Conservation (phyloP, 2,113 vertebrate species). For the Isurus oxyrinchus region DNA sequence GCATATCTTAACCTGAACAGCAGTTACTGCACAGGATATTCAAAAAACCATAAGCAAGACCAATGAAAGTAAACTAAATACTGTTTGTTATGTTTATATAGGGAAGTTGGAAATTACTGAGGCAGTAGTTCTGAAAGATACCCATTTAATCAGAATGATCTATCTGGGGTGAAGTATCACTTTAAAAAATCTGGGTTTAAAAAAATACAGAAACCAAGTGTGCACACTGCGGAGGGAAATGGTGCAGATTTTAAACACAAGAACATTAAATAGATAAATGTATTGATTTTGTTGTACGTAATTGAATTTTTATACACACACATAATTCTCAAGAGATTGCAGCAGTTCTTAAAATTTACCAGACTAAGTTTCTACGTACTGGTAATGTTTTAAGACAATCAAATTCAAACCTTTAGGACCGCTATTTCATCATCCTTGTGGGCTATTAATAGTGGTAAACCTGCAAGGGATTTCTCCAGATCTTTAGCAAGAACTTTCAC, state of each 20-base stretch:
- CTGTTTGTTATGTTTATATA: neutral
- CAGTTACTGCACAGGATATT: neutral
- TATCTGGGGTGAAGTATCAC: neutral
- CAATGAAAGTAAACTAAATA: neutral
- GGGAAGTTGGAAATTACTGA: neutral
- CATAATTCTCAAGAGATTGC: neutral
- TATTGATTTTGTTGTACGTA: neutral
- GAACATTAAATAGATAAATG: neutral
- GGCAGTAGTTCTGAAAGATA: neutral
- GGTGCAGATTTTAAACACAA: neutral
- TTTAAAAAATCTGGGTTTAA: neutral
- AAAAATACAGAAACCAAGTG: neutral
- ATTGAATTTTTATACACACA: neutral
- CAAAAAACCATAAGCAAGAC: neutral
- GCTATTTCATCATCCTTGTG: slow-evolving; percentile 87
- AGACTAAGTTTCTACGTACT: neutral
- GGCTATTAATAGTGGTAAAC: slow-evolving; percentile 86
- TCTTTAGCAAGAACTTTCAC: slow-evolving; percentile 98
- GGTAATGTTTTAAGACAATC: neutral
- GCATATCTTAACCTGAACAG: neutral
- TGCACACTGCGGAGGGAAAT: neutral
- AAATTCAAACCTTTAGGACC: slow-evolving; percentile 73
- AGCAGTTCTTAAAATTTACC: neutral
- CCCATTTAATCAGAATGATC: neutral
- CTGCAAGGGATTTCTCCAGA: slow-evolving; percentile 88